phyloP scores from a whole-genome alignment of 2,888 invertebrate species.

The Caenorhabditis parvicauda region DNA sequence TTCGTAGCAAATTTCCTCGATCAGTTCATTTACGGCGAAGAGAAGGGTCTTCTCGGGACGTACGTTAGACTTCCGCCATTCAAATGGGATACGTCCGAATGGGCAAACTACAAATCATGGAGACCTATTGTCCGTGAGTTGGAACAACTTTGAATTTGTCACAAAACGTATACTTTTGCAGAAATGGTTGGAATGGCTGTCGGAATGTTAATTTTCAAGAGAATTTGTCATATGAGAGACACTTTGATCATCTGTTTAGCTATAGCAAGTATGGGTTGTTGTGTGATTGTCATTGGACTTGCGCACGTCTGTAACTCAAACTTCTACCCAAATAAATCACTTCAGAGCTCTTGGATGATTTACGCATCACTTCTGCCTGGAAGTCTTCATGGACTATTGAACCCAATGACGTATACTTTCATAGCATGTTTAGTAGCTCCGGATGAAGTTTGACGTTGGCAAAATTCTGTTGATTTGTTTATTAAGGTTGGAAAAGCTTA shows the following conservation, averaged over 20 bases:
- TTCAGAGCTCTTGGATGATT: constrained; percentile 49
- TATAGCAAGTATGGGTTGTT: constrained; percentile 44
- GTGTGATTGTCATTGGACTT: constrained; percentile 50
- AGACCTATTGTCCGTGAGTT: constrained; percentile 49
- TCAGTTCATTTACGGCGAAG: constrained; percentile 57
- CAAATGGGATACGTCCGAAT: constrained; percentile 49
- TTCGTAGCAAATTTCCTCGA: constrained; percentile 54
- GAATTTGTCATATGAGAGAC: constrained; percentile 45
- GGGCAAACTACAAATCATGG: constrained; percentile 50
- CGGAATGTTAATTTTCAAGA: constrained; percentile 51
- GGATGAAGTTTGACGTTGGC: constrained; percentile 47
- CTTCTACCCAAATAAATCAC: too few relatives aligned
- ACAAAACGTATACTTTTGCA: constrained; percentile 4
- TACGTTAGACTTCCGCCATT: constrained; percentile 54
- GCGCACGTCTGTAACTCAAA: constrained; percentile 36
- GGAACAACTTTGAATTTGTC: not conserved
- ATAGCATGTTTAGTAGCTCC: constrained; percentile 52
- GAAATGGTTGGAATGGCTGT: constrained; percentile 55
- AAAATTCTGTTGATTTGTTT: not conserved
- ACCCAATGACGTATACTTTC: constrained; percentile 56
- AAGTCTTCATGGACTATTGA: constrained; percentile 52
- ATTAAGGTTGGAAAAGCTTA: constrained; percentile 54
- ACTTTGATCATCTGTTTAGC: constrained; percentile 47
- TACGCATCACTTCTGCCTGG: constrained; percentile 51
- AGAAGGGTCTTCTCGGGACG: constrained; percentile 53